phyloP scores from a whole-genome alignment of 1,140 invertebrate genomes.

The Saccostrea echinata region DNA sequence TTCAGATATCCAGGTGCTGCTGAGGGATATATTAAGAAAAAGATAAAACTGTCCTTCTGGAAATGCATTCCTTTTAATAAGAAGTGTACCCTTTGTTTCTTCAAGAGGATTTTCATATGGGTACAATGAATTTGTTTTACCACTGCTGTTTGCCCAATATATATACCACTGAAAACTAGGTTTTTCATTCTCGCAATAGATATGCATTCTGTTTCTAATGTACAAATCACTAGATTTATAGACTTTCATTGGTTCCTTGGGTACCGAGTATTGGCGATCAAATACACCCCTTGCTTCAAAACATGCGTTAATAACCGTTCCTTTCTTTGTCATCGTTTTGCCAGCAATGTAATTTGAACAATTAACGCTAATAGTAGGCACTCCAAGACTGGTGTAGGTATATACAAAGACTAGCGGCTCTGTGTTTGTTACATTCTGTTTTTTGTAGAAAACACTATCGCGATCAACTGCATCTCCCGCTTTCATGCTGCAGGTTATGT shows the following conservation, averaged over 20 bases:
- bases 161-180: not conserved
- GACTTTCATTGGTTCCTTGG: not conserved
- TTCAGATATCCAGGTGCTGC: slow-evolving; percentile 3
- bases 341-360: not conserved
- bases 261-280: not conserved
- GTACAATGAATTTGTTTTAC: not conserved
- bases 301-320: not conserved
- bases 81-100: not conserved
- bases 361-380: not conserved
- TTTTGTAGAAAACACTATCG: not conserved
- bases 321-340: not conserved
- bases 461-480: not conserved
- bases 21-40: not conserved
- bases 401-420: not conserved
- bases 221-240: not conserved
- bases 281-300: not conserved
- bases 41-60: not conserved
- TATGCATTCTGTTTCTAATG: not conserved
- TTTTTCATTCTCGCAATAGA: not conserved
- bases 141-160: not conserved
- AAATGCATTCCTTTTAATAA: not conserved
- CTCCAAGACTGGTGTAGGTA: not conserved
- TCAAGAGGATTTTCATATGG: not conserved
- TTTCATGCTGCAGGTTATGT: not conserved
- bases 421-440: not conserved